A percentile compares a stretch with the other conserved stretches of the same genome.
These are phyloP conservation scores for Mellivora capensis DNA, from an alignment of 2,113 vertebrate species.

Conservation along the genomic window DNA sequence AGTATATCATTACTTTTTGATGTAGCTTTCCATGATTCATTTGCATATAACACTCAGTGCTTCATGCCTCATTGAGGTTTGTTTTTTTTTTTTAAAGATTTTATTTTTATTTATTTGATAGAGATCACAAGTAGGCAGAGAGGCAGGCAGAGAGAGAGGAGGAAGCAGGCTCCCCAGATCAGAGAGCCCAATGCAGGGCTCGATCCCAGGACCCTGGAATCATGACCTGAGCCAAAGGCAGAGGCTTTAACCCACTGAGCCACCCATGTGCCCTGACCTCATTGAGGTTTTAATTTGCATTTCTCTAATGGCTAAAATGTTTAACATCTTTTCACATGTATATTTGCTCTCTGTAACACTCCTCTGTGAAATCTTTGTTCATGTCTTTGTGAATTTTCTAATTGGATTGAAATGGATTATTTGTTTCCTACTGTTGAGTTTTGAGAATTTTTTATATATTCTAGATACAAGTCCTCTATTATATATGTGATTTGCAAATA, in stretches of 20 bases:
- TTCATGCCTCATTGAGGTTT: not conserved
- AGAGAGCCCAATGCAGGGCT: too few species aligned
- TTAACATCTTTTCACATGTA: not conserved
- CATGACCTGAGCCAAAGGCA: too few species aligned
- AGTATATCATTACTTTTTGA: too few species aligned
- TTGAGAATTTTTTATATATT: not conserved
- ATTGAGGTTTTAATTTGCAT: not conserved
- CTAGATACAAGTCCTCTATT: not conserved
- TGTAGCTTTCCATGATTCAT: too few species aligned
- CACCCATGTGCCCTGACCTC: not conserved
- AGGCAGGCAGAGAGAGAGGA: too few species aligned
- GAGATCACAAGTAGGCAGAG: too few species aligned
- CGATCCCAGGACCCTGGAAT: too few species aligned
- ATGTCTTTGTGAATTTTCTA: not conserved
- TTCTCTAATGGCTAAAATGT: not conserved
- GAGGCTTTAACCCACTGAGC: too few species aligned
- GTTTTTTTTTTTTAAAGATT: too few species aligned
- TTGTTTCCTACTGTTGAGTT: not conserved
- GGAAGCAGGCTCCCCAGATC: too few species aligned
- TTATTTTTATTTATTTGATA: too few species aligned
- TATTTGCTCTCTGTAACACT: not conserved
- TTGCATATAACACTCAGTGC: too few species aligned
- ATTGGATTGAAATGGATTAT: not conserved
- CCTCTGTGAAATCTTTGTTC: not conserved
- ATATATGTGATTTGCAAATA: not conserved